Evolutionary conservation across 2,888 invertebrate genomes (phyloP).

Genomic region (Drosophila imparisetae): DNA sequence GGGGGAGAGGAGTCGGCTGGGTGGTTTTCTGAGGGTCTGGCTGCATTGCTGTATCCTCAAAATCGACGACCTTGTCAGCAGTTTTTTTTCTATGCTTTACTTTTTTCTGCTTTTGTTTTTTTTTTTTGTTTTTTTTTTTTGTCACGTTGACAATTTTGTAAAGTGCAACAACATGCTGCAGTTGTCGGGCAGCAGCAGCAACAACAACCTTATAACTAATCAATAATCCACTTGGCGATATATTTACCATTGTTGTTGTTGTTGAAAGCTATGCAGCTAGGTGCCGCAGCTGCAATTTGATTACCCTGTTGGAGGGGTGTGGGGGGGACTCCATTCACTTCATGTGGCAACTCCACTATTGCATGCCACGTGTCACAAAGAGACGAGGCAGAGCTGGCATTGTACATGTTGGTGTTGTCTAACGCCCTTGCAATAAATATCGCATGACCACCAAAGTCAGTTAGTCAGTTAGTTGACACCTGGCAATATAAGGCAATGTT

Average conservation of each 20-base stretch:
- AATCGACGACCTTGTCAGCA: conserved; percentile 72
- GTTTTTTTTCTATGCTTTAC: conserved; percentile 28
- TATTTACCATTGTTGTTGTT: neutral
- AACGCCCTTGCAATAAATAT: conserved; percentile 47
- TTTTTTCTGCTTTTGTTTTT: neutral
- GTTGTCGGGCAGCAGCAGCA: conserved; percentile 18
- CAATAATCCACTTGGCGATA: conserved; percentile 52
- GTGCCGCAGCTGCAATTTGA: conserved; percentile 47
- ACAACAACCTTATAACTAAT: conserved; percentile 45
- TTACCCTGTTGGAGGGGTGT: conserved; percentile 29
- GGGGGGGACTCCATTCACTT: conserved; percentile 9
- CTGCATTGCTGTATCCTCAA: conserved; percentile 33
- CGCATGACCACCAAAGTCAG: conserved; percentile 46
- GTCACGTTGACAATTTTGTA: conserved; percentile 68
- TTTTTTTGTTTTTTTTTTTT: neutral
- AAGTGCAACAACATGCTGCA: conserved; percentile 45
- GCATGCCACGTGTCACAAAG: conserved; percentile 50
- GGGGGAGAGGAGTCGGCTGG: neutral
- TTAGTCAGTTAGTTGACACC: conserved; percentile 4
- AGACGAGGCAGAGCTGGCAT: neutral
- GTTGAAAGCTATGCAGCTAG: neutral
- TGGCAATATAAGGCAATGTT: neutral
- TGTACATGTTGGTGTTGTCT: neutral
- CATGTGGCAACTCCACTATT: conserved; percentile 36
- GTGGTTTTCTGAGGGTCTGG: neutral